Evolutionary conservation across 1,140 invertebrate genomes (phyloP), one percentile per base, ranked within the genome.

Genomic region (Euglossa dilemma): DNA sequence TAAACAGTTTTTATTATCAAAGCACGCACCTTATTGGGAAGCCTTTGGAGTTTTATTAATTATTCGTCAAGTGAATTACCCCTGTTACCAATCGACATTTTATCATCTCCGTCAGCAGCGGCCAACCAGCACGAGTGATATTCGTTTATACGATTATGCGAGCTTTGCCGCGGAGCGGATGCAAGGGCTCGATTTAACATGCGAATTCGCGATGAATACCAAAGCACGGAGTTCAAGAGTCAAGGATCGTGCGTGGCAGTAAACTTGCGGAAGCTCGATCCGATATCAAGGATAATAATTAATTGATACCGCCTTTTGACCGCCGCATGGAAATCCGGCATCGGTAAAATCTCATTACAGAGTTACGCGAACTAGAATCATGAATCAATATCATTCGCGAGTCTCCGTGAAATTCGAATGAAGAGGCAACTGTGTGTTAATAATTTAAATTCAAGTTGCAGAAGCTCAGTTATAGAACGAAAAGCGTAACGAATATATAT

Each of bases 221-320:
- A 76, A 82, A 82, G 50, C 61, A 69, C 52, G 59, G 57, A 61
- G 28, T 66, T 57, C 72, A 20, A 82, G 71, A 23, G 47, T 57
- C 72, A 20, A 54, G 45, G 50, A n/a, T 45, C 36, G 36, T n/a
- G 50, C 71, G 70, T 63, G 71, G n/a, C 45, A 76, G 54, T 36
- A 72, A 64, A 54, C 47, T 71, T 59, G 43, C n/a, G 64, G 59
- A 61, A 75, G 78, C 50, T 61, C 36, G 67, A 80, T 69, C 52
- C 57, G 61, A 80, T 78, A 80, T 56, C 76, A 80, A 84, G 88
- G 89, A 91, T 91, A 89, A 91, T 92, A 92, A 93, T 91, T 91
- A 92, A 93, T 92, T 91, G 90, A 92, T 91, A 91, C 89, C 80
- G 82, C 80, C 88, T 71, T 90, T 88, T 87, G 84, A 70, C 78